Evolutionary conservation across 2,888 invertebrate species (phyloP), one percentile per base, ranked within the genome.

Genomic region (Stegophylla sp.): DNA sequence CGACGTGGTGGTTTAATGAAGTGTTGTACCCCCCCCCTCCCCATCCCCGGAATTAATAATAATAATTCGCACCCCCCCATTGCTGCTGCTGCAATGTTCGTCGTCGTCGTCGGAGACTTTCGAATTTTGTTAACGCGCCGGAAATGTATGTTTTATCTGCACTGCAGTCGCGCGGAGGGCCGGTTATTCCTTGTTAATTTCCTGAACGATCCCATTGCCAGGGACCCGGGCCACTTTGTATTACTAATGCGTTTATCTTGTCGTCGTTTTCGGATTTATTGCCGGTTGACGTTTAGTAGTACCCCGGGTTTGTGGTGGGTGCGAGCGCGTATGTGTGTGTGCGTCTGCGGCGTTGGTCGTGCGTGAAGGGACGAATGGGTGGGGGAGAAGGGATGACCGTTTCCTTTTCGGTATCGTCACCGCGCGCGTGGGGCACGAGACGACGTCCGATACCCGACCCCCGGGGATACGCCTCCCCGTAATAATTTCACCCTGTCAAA

Each of bases 241-340:
- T 61, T 51, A n/a, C 79, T 79, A 79, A 79, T 79, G 79, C 79
- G 79, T 79, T 79, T 79, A 79, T 79, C 79, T 79, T 71, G 79
- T 79, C 79, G 79, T 71, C 79, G 71, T 79, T 79, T 71, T 71
- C 51, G 69, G 71, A 79, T 79, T 79, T 71, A 79, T 79, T 61
- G 79, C 79, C 71, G 48, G 79, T 79, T 79, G 79, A 79, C 79
- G 69, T 79, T 79, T 48, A 61, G n/a, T n/a, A n/a, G n/a, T 61
- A n/a, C 67, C 56, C 4, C 45, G 23, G 34, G 15, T 23, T 45
- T 23, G 23, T n/a, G 26, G n/a, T n/a, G n/a, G n/a, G n/a, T n/a
- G n/a, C n/a, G n/a, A n/a, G n/a, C n/a, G n/a, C n/a, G n/a, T n/a
- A n/a, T n/a, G n/a, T n/a, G n/a, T n/a, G n/a, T n/a, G n/a, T n/a